Percentiles rank a stretch among this genome's conserved stretches.
Conservation (phyloP, 2,797 vertebrate genomes). For the Orientallactaga sibirica region DNA sequence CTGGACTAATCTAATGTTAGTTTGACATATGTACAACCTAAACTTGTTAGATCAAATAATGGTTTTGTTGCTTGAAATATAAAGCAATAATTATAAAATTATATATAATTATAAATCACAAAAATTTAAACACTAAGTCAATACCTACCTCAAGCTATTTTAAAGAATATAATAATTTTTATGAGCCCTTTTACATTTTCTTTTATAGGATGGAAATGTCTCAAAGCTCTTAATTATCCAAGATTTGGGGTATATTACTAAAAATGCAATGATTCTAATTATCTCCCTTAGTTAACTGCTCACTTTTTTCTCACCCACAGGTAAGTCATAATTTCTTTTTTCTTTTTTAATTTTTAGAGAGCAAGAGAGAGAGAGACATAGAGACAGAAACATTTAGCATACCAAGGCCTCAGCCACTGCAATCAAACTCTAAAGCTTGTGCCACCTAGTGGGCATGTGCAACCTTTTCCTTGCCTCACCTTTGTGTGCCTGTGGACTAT, state of each 20-base stretch:
- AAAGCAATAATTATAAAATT: not conserved
- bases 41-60: not conserved
- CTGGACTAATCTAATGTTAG: not conserved
- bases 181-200: not conserved
- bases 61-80: not conserved
- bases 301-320: not conserved
- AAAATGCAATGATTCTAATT: not conserved
- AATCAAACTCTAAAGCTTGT: too few species aligned
- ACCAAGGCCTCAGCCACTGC: too few species aligned
- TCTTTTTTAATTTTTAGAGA: too few species aligned
- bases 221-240: not conserved
- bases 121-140: not conserved
- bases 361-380: too few species aligned
- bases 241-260: not conserved
- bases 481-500: too few species aligned
- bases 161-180: slow-evolving; percentile 4
- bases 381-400: too few species aligned
- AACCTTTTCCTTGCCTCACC: too few species aligned
- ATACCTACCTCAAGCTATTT: not conserved
- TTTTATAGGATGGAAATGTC: not conserved
- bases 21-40: not conserved
- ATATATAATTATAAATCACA: not conserved
- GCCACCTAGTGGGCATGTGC: too few species aligned
- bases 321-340: too few species aligned
- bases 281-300: not conserved